Percentiles rank a stretch among this genome's conserved stretches.
Conservation (phyloP, 2,113 vertebrate species). For the Lucifuga dentata region DNA sequence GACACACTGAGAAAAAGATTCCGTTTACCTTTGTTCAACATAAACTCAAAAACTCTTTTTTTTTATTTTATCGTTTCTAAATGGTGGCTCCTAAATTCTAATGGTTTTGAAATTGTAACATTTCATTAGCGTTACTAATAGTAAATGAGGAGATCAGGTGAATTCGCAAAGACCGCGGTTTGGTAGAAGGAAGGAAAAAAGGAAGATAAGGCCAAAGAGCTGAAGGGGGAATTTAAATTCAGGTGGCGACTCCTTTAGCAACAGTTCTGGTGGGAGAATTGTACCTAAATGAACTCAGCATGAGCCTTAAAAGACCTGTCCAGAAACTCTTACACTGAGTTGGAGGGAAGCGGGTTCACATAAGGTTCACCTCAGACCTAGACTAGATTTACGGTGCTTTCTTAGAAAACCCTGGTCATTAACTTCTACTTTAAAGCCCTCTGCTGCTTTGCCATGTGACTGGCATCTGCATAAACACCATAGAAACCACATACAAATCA, state of each 20-base stretch:
- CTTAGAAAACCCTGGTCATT: conserved; percentile 48
- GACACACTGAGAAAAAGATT: too few relatives aligned
- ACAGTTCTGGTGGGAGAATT: conserved; percentile 23
- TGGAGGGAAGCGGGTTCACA: conserved; percentile 48
- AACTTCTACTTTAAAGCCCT: conserved; percentile 46
- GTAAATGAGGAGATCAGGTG: not conserved
- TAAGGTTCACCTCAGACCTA: conserved; percentile 57
- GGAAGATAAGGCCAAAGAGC: not conserved
- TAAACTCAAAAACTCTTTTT: too few relatives aligned
- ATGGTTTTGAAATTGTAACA: too few relatives aligned
- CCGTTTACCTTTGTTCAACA: too few relatives aligned
- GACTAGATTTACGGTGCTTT: conserved; percentile 63
- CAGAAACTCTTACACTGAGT: conserved; percentile 12
- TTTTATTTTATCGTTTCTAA: too few relatives aligned
- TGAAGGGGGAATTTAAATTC: conserved; percentile 55
- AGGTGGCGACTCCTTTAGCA: conserved; percentile 1
- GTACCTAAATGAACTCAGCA: conserved; percentile 24
- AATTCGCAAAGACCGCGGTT: conserved; percentile 2
- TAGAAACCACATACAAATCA: conserved; percentile 43
- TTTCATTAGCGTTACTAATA: too few relatives aligned
- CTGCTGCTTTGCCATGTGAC: conserved; percentile 26
- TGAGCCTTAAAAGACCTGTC: conserved; percentile 33
- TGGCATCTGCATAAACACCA: conserved; percentile 32
- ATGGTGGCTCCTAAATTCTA: too few relatives aligned
- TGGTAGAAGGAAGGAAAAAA: conserved; percentile 2